Base-by-base conservation (phyloP, 2,888 invertebrate genomes). In the Polietes domitor region DNA sequence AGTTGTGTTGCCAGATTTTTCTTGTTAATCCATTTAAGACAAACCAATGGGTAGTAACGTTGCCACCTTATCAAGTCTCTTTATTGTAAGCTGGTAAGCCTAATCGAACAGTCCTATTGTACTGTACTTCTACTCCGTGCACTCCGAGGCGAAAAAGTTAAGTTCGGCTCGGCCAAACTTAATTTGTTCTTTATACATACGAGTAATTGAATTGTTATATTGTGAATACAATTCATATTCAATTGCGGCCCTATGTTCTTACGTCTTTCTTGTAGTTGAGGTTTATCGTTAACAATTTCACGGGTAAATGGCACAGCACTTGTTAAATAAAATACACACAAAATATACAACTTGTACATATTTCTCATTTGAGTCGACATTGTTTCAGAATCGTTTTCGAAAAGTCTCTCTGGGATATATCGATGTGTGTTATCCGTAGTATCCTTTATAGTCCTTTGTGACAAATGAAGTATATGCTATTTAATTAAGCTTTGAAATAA, bases 231-330 rank as follows among this genome's bases (percentile, higher is more conserved):
- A 3, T 37, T 37, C 37, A 9, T 9, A 7, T 37, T 9, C 1
- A 12, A 37, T 37, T n/a, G n/a, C n/a, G n/a, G n/a, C 47, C n/a
- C 12, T 47, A 2, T 47, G 3, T 85, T 89, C 93, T 93, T 92
- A 93, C 93, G 93, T 90, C 91, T 91, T 87, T 92, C 91, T 85
- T 89, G 90, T 71, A 93, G 88, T 50, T 93, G 90, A 24, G 93
- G 93, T 26, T 91, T 89, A 85, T 91, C 88, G 77, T 92, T 92
- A 3, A 91, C 85, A 75, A 92, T 91, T 87, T 92, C 89, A 9
- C 92, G 88, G 15, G 90, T 89, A 77, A 89, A 91, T 5, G 88
- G 87, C 41, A 73, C 83, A 3, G 83, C 65, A 1, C 76, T 70
- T n/a, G 83, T 58, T 2, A 83, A 10, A 50, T 58, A 82, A 47